Evolutionary conservation across 2,113 vertebrate genomes (phyloP), one percentile per base, ranked within the genome.

Genomic region (Collichthys lucidus): DNA sequence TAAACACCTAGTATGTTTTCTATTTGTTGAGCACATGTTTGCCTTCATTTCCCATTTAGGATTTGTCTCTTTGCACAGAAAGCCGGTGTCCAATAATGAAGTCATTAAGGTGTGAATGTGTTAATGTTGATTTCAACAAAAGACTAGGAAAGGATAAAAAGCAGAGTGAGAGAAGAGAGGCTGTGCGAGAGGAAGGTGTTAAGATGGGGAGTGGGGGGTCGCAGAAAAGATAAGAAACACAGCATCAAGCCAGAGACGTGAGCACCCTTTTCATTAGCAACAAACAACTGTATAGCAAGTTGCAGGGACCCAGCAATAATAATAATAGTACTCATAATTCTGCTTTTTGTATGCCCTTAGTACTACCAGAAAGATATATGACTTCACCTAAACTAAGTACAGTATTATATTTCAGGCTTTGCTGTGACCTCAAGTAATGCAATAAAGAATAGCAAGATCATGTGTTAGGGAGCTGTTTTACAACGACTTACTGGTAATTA

Each of bases 101-200:
- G 69, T 53, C 72, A 75, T 83, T 85, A 67, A n/a, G 50, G 50
- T 56, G 67, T 79, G 26, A 77, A 26, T 2, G 53, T 69, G 79
- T 84, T 69, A 68, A 83, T 78, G 83, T 60, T 72, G n/a, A 80
- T 82, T 76, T 86, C 24, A 82, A 79, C 60, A 67, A 86, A 85
- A 86, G 59, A 42, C 19, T 19, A 63, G 22, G 29, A 53, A 60
- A 60, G 5, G 56, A 12, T 68, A 57, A 42, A 66, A 66, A n/a
- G 31, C 42, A 73, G 59, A 84, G 65, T 9, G 79, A 47, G 65
- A 71, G 42, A 47, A 35, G 46, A 79, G 71, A 77, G 77, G 65
- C 17, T 6, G 31, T 46, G 42, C 42, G 15, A 57, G 66, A 61
- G 60, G 79, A 79, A 85, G 79, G 82, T 88, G 86, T 78, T 29